These are phyloP conservation scores for Micrasema minimum DNA, from an alignment of 1,140 invertebrate species.

Conservation along the genomic window DNA sequence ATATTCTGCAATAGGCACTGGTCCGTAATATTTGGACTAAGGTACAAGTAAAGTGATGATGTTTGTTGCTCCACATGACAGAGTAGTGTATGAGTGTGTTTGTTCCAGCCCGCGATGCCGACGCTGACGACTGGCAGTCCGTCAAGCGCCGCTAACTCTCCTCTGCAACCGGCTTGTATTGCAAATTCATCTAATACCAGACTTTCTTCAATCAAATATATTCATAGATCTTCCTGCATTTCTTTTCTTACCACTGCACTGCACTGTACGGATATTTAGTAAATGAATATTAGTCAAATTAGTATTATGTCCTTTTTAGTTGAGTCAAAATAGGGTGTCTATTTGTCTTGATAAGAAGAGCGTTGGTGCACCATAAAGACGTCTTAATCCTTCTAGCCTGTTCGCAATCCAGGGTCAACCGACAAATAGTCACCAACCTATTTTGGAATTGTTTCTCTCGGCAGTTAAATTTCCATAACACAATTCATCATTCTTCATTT, in stretches of 20 bases:
- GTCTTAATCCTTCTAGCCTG: constrained; percentile 44
- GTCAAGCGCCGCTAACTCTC: constrained; percentile 35
- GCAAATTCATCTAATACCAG: no score
- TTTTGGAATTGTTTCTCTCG: constrained; percentile 12
- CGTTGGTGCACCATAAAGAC: constrained; percentile 46
- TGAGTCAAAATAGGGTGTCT: constrained; percentile 22
- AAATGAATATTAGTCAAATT: neutral
- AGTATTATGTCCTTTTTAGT: neutral
- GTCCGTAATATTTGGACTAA: no score
- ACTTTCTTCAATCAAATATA: no score
- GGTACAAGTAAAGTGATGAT: no score
- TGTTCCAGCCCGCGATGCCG: constrained; percentile 26
- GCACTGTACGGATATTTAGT: neutral
- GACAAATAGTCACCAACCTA: neutral
- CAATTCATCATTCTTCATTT: no score
- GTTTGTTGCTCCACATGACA: no score
- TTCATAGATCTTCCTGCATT: neutral
- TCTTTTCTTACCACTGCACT: neutral
- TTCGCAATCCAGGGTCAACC: constrained; percentile 38
- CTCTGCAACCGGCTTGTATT: no score
- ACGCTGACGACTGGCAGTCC: constrained; percentile 43
- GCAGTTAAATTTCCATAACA: neutral
- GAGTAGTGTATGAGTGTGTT: no score
- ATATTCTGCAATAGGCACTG: no score
- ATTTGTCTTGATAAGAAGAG: constrained; percentile 32